phyloP scores from a whole-genome alignment of 2,797 vertebrate species.

The Apogon hyalosoma region DNA sequence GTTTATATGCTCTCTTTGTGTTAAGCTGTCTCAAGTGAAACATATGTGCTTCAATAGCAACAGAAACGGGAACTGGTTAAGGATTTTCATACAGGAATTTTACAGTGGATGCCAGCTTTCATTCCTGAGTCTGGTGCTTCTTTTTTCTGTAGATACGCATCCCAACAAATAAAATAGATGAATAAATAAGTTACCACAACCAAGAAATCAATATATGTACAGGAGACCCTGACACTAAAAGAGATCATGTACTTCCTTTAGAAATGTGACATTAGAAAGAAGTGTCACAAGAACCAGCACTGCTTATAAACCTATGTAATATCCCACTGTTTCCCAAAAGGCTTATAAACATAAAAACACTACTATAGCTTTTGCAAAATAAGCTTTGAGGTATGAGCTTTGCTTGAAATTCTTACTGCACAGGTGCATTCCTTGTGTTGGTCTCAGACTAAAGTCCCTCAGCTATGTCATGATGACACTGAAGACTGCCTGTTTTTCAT shows the following conservation, averaged over 20 bases:
- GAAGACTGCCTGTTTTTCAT: too few species aligned
- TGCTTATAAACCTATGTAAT: neutral
- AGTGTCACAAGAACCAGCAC: neutral
- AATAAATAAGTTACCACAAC: neutral
- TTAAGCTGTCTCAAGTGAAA: conserved; percentile 35
- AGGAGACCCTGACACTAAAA: neutral
- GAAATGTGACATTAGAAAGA: neutral
- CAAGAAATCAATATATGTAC: neutral
- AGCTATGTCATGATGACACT: too few species aligned
- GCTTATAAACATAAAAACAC: too few species aligned
- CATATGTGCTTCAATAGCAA: conserved; percentile 25
- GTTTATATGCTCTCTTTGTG: conserved; percentile 17
- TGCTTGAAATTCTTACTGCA: too few species aligned
- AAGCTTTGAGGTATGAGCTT: too few species aligned
- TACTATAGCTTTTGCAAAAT: too few species aligned
- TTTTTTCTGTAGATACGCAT: conserved; percentile 2
- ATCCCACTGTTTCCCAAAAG: neutral
- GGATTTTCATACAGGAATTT: conserved; percentile 51
- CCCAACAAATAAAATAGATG: neutral
- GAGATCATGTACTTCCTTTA: neutral
- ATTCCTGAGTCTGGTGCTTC: conserved; percentile 26
- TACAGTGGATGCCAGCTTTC: conserved; percentile 22
- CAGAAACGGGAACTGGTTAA: conserved; percentile 33
- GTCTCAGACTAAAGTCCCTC: too few species aligned
- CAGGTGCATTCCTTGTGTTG: too few species aligned